phyloP scores from a whole-genome alignment of 2,113 vertebrate species.

The Cyanocitta stelleri region DNA sequence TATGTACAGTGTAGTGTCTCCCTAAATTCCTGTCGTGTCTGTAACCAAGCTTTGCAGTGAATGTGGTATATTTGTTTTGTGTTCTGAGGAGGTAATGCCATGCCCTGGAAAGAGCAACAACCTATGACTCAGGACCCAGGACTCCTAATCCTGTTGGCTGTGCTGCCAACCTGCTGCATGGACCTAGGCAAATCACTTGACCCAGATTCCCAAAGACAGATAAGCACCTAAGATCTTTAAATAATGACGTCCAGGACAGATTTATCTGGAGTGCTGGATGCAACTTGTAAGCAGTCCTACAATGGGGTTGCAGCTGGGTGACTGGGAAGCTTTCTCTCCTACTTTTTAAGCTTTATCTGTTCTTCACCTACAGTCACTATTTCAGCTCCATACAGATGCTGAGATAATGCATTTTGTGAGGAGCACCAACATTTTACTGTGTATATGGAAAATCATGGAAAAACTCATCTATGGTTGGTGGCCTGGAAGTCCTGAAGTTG shows the following conservation, averaged over 20 bases:
- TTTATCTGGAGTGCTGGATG: background rate
- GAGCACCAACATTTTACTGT: background rate
- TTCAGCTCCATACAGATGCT: background rate
- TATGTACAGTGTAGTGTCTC: background rate
- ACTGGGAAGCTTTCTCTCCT: background rate
- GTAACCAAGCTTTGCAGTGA: background rate
- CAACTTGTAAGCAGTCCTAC: background rate
- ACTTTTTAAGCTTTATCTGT: background rate
- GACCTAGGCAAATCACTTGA: constrained; percentile 35
- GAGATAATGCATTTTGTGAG: background rate
- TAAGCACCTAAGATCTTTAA: constrained; percentile 57
- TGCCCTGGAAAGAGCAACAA: background rate
- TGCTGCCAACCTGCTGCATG: background rate
- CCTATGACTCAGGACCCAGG: background rate
- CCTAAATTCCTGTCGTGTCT: background rate
- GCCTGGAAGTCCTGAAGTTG: background rate
- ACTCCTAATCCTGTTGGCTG: background rate
- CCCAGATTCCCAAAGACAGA: constrained; percentile 38
- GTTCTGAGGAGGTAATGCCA: background rate
- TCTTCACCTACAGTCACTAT: background rate
- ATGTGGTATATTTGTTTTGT: background rate
- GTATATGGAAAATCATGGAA: background rate
- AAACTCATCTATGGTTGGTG: background rate
- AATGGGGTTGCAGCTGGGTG: background rate
- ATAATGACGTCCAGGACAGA: constrained; percentile 21